Percentiles rank a stretch among this genome's conserved stretches.
These are phyloP conservation scores for Mellilla xanthometata DNA, from an alignment of 2,888 invertebrate species.

Conservation along the genomic window DNA sequence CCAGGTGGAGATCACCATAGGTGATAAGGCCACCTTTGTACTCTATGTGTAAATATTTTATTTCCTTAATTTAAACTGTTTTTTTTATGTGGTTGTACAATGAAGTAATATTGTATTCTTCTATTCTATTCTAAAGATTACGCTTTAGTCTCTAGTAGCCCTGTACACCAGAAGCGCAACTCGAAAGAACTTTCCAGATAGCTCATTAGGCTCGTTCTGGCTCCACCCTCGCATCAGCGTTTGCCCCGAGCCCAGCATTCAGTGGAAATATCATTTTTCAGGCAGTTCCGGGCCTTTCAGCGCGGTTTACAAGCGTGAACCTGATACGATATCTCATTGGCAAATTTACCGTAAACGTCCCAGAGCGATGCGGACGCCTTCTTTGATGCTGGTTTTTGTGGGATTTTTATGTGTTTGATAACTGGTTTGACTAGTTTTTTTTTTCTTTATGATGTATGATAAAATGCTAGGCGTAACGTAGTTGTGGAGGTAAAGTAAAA, in stretches of 20 bases:
- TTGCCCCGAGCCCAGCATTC: slow-evolving; percentile 4
- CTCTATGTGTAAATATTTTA: too few species aligned
- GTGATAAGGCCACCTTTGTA: too few species aligned
- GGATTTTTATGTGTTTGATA: not conserved
- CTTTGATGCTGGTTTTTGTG: slow-evolving; percentile 4
- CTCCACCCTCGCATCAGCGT: slow-evolving; percentile 4
- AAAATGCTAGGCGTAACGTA: too few species aligned
- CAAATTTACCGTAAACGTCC: slow-evolving; percentile 69
- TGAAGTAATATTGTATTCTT: too few species aligned
- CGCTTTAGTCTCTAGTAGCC: too few species aligned
- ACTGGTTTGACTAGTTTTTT: not conserved
- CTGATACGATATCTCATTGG: slow-evolving; percentile 69
- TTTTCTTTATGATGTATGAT: not conserved
- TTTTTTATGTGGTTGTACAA: too few species aligned
- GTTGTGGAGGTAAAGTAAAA: too few species aligned
- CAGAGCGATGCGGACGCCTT: slow-evolving; percentile 4
- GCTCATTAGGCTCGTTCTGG: not conserved
- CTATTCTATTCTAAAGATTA: too few species aligned
- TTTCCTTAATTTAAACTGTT: too few species aligned
- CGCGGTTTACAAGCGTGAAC: slow-evolving; percentile 68
- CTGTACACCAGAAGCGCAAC: too few species aligned
- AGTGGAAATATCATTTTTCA: slow-evolving; percentile 44
- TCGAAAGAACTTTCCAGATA: not conserved
- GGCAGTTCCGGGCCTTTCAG: slow-evolving; percentile 52
- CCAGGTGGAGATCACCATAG: too few species aligned